Percentiles rank a stretch among this genome's conserved stretches.
phyloP scores from a whole-genome alignment of 2,113 vertebrate genomes.

The Romanogobio albipinnatus region DNA sequence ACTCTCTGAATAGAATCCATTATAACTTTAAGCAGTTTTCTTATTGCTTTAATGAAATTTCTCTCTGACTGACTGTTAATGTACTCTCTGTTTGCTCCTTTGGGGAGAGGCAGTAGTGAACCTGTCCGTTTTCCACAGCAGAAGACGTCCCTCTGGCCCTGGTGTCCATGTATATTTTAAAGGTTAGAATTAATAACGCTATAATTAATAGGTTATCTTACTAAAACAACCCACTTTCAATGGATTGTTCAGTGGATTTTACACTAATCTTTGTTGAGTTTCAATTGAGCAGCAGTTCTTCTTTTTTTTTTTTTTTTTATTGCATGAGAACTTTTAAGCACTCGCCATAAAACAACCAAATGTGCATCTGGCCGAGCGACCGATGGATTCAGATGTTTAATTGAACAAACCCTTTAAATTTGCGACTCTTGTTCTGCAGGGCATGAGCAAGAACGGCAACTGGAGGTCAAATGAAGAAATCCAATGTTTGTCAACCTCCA shows the following conservation, averaged over 20 bases:
- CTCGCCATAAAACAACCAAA: not conserved
- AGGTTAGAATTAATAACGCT: conserved; percentile 20
- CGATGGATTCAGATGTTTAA: not conserved
- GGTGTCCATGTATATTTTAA: conserved; percentile 44
- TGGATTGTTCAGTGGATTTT: not conserved
- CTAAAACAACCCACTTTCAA: conserved; percentile 1
- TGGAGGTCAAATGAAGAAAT: not conserved
- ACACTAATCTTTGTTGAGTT: conserved; percentile 10
- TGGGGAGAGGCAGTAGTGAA: not conserved
- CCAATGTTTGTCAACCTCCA: not conserved
- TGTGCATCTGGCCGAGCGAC: not conserved
- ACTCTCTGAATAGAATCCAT: conserved; percentile 46
- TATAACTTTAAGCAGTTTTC: conserved; percentile 45
- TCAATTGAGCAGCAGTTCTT: not conserved
- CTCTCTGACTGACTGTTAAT: conserved; percentile 59
- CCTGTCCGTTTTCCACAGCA: not conserved
- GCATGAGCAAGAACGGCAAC: not conserved
- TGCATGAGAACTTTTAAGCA: not conserved
- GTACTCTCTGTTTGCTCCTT: conserved; percentile 50
- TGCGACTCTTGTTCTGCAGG: not conserved
- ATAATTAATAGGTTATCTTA: conserved; percentile 3
- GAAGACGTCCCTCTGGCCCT: conserved; percentile 19
- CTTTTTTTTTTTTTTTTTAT: too few species aligned
- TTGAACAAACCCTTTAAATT: not conserved
- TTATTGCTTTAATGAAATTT: conserved; percentile 53